Conservation (phyloP, 2,113 vertebrate genomes). For the Carassius auratus region DNA sequence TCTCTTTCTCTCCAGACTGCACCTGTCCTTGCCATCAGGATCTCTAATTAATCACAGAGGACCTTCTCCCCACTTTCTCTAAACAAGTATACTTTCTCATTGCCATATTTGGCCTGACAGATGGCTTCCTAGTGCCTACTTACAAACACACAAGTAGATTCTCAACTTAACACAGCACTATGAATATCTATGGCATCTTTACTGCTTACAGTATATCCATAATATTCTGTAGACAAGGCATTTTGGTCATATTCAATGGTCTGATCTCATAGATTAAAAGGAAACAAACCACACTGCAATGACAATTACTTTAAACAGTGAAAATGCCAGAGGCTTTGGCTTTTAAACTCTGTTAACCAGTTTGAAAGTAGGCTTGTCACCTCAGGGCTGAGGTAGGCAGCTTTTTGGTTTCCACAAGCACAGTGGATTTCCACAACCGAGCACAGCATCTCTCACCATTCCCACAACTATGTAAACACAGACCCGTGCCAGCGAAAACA, state of each 20-base stretch:
- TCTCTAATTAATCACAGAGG: slow-evolving; percentile 49
- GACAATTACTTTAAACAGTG: slow-evolving; percentile 19
- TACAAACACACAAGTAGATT: slow-evolving; percentile 9
- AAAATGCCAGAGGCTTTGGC: not conserved
- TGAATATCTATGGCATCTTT: slow-evolving; percentile 4
- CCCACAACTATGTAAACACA: slow-evolving; percentile 56
- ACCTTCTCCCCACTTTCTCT: slow-evolving; percentile 29
- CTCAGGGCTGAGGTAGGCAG: slow-evolving; percentile 3
- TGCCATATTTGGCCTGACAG: slow-evolving; percentile 33
- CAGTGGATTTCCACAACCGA: slow-evolving; percentile 40
- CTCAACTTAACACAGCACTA: slow-evolving; percentile 11
- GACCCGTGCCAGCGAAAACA: slow-evolving; percentile 37
- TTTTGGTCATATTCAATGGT: not conserved
- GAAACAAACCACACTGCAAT: not conserved
- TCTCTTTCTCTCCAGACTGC: slow-evolving; percentile 39
- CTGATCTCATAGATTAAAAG: slow-evolving; percentile 13
- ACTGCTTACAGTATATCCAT: not conserved
- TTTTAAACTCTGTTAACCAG: not conserved
- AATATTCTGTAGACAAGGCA: not conserved
- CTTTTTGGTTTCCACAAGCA: slow-evolving; percentile 29
- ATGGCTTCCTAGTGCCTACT: slow-evolving; percentile 6
- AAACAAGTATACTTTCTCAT: not conserved
- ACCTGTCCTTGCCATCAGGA: slow-evolving; percentile 52
- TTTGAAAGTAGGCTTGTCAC: slow-evolving; percentile 21
- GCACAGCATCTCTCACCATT: slow-evolving; percentile 46